phyloP scores from a whole-genome alignment of 2,113 vertebrate species.

The Oncorhynchus gorbuscha region DNA sequence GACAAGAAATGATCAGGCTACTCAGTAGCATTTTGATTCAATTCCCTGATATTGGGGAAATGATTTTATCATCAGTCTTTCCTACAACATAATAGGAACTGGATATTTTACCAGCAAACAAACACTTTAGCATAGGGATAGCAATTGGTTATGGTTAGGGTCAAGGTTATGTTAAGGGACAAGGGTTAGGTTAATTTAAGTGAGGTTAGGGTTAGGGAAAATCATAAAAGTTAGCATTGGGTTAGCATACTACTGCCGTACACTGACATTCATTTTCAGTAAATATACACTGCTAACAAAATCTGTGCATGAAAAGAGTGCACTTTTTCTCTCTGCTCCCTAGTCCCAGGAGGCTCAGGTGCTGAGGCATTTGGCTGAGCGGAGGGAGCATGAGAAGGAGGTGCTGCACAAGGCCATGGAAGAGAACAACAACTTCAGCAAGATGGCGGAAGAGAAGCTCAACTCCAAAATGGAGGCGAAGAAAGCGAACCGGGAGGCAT shows the following conservation, averaged over 20 bases:
- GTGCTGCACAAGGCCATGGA: slow-evolving; percentile 86
- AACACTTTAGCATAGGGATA: no score
- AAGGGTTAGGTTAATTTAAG: no score
- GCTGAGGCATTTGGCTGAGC: slow-evolving; percentile 86
- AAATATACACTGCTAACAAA: no score
- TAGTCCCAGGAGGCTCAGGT: slow-evolving; percentile 86
- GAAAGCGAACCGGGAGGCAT: slow-evolving; percentile 86
- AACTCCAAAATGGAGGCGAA: slow-evolving; percentile 90
- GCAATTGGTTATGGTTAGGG: no score
- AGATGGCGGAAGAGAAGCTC: slow-evolving; percentile 85
- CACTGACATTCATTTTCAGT: no score
- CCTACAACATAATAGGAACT: no score
- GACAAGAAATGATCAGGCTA: neutral
- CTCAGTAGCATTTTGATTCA: neutral
- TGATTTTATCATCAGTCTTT: neutral
- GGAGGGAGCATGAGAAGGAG: slow-evolving; percentile 81
- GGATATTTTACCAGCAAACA: no score
- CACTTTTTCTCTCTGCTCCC: neutral
- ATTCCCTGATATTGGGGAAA: neutral
- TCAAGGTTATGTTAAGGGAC: no score
- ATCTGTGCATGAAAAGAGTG: no score
- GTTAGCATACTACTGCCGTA: no score
- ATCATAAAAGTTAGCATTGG: no score
- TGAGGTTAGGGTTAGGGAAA: no score
- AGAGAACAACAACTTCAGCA: slow-evolving; percentile 88